Conservation (phyloP, 2,797 vertebrate species). For the Coendou prehensilis region DNA sequence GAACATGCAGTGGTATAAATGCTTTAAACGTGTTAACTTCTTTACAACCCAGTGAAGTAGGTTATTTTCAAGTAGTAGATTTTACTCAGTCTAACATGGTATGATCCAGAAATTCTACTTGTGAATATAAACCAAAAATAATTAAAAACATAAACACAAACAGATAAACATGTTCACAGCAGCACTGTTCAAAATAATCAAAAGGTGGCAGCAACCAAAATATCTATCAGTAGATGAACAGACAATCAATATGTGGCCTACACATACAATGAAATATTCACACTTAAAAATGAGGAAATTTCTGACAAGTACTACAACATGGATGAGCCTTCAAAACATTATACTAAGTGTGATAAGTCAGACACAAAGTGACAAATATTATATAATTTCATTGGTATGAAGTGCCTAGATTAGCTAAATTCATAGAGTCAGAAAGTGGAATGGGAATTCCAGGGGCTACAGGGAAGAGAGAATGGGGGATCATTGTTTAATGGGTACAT, state of each 20-base stretch:
- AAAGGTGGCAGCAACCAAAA: not conserved
- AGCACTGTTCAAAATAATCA: not conserved
- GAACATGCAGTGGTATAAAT: not conserved
- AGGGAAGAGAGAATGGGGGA: not conserved
- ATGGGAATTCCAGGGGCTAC: not conserved
- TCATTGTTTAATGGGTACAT: not conserved
- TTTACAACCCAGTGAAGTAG: not conserved
- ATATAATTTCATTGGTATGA: not conserved
- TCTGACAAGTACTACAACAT: not conserved
- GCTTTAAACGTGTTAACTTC: not conserved
- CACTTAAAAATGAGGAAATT: not conserved
- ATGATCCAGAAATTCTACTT: not conserved
- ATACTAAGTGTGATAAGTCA: not conserved
- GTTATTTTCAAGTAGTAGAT: conserved; percentile 3
- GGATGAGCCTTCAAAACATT: not conserved
- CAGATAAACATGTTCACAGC: not conserved
- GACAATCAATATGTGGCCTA: not conserved
- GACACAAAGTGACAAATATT: not conserved
- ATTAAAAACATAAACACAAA: not conserved
- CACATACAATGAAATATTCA: not conserved
- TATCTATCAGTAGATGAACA: not conserved
- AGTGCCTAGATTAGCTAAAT: not conserved
- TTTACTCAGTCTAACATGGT: not conserved
- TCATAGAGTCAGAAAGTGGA: not conserved
- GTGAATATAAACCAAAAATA: not conserved